Evolutionary conservation across 2,888 invertebrate genomes (phyloP).

Genomic region (Apodemia zela): DNA sequence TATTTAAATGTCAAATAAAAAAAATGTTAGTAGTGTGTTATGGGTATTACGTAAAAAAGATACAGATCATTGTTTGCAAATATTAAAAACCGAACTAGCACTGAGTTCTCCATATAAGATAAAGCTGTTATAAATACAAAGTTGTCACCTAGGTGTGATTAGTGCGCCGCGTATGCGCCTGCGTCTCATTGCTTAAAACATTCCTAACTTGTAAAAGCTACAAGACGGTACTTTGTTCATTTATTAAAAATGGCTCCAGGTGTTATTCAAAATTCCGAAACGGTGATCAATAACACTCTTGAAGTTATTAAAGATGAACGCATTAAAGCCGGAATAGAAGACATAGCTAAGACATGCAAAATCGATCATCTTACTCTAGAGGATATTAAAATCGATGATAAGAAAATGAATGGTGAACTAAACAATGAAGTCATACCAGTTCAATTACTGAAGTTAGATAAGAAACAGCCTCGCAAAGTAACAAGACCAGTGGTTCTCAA

Average conservation of each 20-base stretch:
- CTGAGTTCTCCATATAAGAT: conserved; percentile 42
- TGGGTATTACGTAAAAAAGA: conserved; percentile 20
- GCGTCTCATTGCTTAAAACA: conserved; percentile 39
- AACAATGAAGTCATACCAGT: conserved; percentile 26
- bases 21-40: conserved; percentile 7
- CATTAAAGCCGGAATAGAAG: conserved; percentile 39
- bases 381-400: conserved; percentile 19
- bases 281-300: conserved; percentile 44
- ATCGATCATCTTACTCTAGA: conserved; percentile 40
- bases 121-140: conserved; percentile 66
- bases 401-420: conserved; percentile 24
- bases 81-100: conserved; percentile 39
- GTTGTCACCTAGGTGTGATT: conserved; percentile 44
- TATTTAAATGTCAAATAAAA: too few relatives aligned
- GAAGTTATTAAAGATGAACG: conserved; percentile 33
- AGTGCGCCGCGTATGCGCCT: conserved; percentile 54
- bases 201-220: conserved; percentile 23
- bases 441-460: conserved; percentile 36
- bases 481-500: conserved; percentile 63
- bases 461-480: conserved; percentile 48
- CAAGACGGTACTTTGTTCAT: conserved; percentile 19
- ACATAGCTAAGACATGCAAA: conserved; percentile 44
- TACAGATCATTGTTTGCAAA: conserved; percentile 43
- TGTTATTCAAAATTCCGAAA: conserved; percentile 53
- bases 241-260: conserved; percentile 56